Evolutionary conservation across 2,888 invertebrate genomes (phyloP), one percentile per base, ranked within the genome.

Genomic region (Epirrita christyi): DNA sequence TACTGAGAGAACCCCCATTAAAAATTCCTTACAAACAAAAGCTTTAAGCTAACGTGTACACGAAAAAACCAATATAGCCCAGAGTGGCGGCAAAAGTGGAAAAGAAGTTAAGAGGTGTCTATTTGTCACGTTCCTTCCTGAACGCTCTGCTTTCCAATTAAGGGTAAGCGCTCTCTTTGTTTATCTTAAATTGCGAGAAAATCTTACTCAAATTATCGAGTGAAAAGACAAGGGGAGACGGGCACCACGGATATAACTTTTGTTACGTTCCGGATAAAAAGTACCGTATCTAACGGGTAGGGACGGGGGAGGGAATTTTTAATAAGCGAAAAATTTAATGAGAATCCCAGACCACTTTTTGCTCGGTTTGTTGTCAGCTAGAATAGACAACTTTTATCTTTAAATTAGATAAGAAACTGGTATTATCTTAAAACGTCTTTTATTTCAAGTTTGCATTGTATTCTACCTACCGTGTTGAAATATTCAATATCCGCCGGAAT

Each of bases 81-180:
- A 70, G 81, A 81, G 83, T 82, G 81, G 82, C 83, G 80, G 83
- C 78, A 81, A 86, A 90, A 87, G 66, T 86, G 88, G 88, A 85
- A 90, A 92, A 91, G 90, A 92, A 92, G 90, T 91, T 91, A 91
- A 92, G 91, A 92, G 91, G 90, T 91, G 91, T 92, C 91, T 91
- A 91, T 92, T 92, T 92, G 91, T 92, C 91, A 92, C 91, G 91
- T 91, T 90, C 81, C 86, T 86, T 90, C 88, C 88, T 86, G 90
- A 90, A 88, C 87, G 88, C 76, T 89, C 90, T 88, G 92, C 92
- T 91, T 90, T 90, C 91, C 92, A 92, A 92, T 92, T 92, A 92
- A 92, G 92, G 88, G 87, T 91, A 90, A 91, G 89, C 89, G 88
- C 84, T 87, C 91, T 87, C 91, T 91, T 92, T 92, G 92, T 92